Percentiles rank a stretch among this genome's conserved stretches.
phyloP scores from a whole-genome alignment of 1,140 invertebrate genomes.

The Conus betulinus region DNA sequence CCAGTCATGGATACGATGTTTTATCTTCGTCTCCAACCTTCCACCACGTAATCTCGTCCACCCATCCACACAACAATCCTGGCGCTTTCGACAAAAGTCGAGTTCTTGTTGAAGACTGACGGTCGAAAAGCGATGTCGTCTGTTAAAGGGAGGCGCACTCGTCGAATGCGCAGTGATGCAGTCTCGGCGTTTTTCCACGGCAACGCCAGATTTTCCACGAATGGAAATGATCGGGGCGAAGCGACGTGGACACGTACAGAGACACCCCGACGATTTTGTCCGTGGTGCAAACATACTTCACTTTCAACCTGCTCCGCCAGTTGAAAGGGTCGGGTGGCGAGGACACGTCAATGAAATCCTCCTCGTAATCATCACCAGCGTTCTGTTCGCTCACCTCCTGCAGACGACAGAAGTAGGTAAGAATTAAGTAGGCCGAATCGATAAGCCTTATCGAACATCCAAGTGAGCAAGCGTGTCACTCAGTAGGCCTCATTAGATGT shows the following conservation, averaged over 20 bases:
- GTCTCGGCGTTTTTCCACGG: not conserved
- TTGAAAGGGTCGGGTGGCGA: not conserved
- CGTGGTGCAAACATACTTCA: constrained; percentile 1
- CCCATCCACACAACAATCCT: constrained; percentile 21
- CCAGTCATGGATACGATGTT: constrained; percentile 13
- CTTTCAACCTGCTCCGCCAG: not conserved
- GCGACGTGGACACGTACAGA: not conserved
- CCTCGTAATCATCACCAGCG: not conserved
- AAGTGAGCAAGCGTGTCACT: too few species aligned
- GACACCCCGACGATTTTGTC: constrained; percentile 18
- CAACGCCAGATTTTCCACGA: constrained; percentile 6
- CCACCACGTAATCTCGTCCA: constrained; percentile 6
- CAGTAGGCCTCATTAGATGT: too few species aligned
- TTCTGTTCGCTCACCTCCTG: not conserved
- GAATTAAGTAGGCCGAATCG: too few species aligned
- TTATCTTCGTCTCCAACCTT: not conserved
- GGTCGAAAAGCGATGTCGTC: constrained; percentile 40
- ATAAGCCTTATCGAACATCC: too few species aligned
- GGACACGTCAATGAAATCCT: not conserved
- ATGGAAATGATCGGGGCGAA: not conserved
- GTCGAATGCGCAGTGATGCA: not conserved
- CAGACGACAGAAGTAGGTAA: not conserved
- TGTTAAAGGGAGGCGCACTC: constrained; percentile 17
- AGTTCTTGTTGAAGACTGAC: constrained; percentile 13
- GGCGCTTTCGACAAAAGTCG: constrained; percentile 8